A percentile compares a stretch with the other conserved stretches of the same genome.
Evolutionary conservation across 35 echinoderm and acorn worm genomes (phyloP).

Genomic region (Ptychodera flava): DNA sequence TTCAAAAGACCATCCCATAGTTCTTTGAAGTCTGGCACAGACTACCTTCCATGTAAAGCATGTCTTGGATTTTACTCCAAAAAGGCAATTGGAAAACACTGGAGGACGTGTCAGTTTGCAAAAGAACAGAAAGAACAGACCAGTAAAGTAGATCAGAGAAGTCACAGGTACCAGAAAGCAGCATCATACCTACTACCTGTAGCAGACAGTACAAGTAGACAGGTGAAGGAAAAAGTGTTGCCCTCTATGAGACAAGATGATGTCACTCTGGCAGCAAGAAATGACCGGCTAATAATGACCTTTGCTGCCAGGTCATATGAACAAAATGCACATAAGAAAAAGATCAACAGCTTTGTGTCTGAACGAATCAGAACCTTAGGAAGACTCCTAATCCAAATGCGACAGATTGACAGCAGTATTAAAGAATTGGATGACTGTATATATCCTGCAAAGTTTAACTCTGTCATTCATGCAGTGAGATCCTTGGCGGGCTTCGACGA

Average conservation of each 20-base stretch:
- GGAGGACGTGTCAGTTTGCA: constrained; percentile 30
- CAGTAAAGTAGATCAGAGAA: constrained; percentile 20
- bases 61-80: constrained; percentile 42
- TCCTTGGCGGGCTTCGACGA: constrained; percentile 37
- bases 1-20: no score
- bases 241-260: constrained; percentile 19
- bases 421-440: constrained; percentile 10
- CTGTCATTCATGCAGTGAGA: constrained; percentile 16
- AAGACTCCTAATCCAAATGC: constrained; percentile 28
- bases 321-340: constrained; percentile 24
- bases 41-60: constrained; percentile 39
- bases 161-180: background rate
- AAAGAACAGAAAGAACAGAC: constrained; percentile 21
- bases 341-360: constrained; percentile 48
- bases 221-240: constrained; percentile 17
- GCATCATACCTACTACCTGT: constrained; percentile 24
- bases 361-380: constrained; percentile 12
- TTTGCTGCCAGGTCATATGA: constrained; percentile 23
- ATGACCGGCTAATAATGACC: constrained; percentile 10
- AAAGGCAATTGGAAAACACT: constrained; percentile 42
- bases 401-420: constrained; percentile 6
- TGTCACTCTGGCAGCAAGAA: constrained; percentile 6
- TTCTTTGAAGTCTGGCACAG: no score
- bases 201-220: constrained; percentile 22
- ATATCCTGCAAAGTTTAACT: constrained; percentile 34